A percentile compares a stretch with the other conserved stretches of the same genome.
These are phyloP conservation scores for Sula dactylatra DNA, from an alignment of 2,113 vertebrate species.

Conservation along the genomic window DNA sequence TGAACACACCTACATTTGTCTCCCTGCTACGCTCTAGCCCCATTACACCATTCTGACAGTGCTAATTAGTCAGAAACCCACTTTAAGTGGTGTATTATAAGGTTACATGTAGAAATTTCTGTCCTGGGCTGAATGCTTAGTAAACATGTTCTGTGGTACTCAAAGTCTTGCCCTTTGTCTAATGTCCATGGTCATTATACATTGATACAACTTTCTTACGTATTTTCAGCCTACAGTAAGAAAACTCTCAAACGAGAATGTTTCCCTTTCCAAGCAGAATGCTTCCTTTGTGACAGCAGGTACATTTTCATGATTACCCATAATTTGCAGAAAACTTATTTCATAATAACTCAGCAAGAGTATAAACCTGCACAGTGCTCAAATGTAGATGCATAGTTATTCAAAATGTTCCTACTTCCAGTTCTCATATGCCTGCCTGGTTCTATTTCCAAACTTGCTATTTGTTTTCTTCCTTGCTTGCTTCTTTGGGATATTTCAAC, in stretches of 20 bases:
- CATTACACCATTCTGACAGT: not conserved
- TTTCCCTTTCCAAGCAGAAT: not conserved
- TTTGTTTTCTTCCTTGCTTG: not conserved
- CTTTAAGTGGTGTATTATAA: not conserved
- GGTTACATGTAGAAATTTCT: not conserved
- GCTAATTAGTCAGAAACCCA: not conserved
- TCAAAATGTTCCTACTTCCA: not conserved
- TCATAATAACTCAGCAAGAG: not conserved
- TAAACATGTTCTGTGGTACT: not conserved
- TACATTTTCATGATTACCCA: not conserved
- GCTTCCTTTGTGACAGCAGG: not conserved
- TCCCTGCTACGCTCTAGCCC: not conserved
- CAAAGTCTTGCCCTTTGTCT: not conserved
- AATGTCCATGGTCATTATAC: not conserved
- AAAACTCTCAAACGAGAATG: not conserved
- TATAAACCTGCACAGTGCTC: not conserved
- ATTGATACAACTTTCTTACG: not conserved
- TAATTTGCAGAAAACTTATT: conserved; percentile 17
- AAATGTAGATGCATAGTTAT: not conserved
- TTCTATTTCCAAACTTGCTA: not conserved
- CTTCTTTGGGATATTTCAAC: not conserved
- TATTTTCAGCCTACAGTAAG: not conserved
- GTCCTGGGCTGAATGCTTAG: not conserved
- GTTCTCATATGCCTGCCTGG: not conserved
- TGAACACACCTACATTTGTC: not conserved